Evolutionary conservation across 1,140 invertebrate species (phyloP).

Genomic region (Akabosia matsudoensis): DNA sequence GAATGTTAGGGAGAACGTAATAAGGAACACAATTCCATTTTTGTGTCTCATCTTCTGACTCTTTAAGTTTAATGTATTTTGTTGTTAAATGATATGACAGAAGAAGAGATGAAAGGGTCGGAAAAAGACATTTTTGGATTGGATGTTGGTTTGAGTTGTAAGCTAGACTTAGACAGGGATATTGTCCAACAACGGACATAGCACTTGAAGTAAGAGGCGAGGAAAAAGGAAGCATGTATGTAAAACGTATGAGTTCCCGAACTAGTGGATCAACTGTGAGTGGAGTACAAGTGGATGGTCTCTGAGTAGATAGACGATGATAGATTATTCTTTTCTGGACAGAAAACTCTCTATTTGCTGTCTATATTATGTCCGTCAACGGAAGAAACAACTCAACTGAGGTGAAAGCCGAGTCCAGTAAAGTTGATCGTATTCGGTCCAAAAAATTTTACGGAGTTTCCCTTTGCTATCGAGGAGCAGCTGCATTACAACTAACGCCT

Average conservation of each 20-base stretch:
- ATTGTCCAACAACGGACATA: neutral
- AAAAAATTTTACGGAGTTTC: neutral
- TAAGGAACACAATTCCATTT: too few relatives aligned
- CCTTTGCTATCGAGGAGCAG: neutral
- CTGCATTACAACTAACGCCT: neutral
- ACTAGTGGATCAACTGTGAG: conserved; percentile 18
- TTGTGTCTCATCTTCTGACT: too few relatives aligned
- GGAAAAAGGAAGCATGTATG: too few relatives aligned
- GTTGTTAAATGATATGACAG: neutral
- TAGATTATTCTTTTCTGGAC: conserved; percentile 22
- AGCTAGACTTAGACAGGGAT: neutral
- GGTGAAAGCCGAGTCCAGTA: neutral
- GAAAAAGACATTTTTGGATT: conserved; percentile 12
- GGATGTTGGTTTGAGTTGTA: conserved; percentile 1
- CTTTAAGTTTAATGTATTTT: too few relatives aligned
- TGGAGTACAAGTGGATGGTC: conserved; percentile 14
- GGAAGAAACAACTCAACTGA: conserved; percentile 14
- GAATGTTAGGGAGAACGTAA: too few relatives aligned
- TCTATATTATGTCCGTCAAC: conserved; percentile 25
- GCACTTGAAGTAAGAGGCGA: neutral
- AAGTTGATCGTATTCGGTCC: neutral
- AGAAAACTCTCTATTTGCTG: conserved; percentile 23
- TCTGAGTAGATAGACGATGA: conserved; percentile 20
- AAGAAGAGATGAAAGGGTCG: neutral
- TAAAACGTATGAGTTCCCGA: too few relatives aligned